Conservation (phyloP, 2,113 vertebrate species). For the Gorsachius goisagi region DNA sequence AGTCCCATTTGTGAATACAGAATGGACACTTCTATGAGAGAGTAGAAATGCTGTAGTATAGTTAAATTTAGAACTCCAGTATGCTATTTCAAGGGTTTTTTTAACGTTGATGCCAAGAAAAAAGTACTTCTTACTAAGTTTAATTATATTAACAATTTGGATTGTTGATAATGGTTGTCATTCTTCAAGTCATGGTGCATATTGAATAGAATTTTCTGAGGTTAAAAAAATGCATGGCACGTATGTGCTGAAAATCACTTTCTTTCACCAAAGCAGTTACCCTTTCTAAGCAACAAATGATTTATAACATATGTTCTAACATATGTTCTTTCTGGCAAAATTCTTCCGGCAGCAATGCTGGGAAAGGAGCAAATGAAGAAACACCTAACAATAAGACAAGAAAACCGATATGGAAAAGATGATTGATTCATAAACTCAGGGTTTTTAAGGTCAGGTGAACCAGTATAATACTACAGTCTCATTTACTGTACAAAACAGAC, state of each 20-base stretch:
- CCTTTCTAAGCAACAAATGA: not conserved
- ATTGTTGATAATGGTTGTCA: not conserved
- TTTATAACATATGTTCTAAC: not conserved
- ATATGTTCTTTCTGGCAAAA: constrained; percentile 11
- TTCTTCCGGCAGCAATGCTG: not conserved
- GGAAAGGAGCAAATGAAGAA: not conserved
- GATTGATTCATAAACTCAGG: not conserved
- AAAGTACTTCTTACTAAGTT: not conserved
- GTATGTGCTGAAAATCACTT: not conserved
- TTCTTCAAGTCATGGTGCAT: not conserved
- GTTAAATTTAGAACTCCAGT: not conserved
- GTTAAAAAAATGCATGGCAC: not conserved
- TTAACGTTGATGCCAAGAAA: not conserved
- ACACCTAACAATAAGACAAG: not conserved
- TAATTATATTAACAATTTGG: not conserved
- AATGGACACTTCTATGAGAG: not conserved
- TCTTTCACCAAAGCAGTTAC: not conserved
- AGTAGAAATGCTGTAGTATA: not conserved
- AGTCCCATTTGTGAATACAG: not conserved
- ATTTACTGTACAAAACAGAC: too few species aligned
- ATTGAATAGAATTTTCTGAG: not conserved
- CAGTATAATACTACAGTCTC: not conserved
- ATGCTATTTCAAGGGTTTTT: not conserved
- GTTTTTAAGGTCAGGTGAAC: not conserved
- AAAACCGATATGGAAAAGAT: not conserved